Percentiles rank a stretch among this genome's conserved stretches.
Conservation (phyloP, 2,797 vertebrate genomes). For the Sciurus vulgaris region DNA sequence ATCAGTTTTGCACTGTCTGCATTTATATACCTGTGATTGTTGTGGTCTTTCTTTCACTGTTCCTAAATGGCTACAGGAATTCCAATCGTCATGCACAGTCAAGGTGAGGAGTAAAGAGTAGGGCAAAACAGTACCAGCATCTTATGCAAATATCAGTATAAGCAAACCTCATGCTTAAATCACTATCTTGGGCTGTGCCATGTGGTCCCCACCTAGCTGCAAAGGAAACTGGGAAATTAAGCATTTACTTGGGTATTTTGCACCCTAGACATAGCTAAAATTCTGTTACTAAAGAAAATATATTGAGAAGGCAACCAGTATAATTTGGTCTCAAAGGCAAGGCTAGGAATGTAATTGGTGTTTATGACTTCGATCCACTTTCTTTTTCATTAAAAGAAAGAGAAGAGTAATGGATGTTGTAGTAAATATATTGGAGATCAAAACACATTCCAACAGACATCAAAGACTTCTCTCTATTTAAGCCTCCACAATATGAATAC, state of each 20-base stretch:
- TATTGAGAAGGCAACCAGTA: neutral
- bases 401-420: neutral
- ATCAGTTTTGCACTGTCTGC: neutral
- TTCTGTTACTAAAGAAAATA: neutral
- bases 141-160: neutral
- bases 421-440: neutral
- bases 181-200: neutral
- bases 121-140: neutral
- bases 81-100: neutral
- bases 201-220: neutral
- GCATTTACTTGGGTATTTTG: neutral
- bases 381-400: slow-evolving; percentile 11
- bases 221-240: slow-evolving; percentile 35
- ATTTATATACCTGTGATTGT: neutral
- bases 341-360: neutral
- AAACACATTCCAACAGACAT: neutral
- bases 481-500: neutral
- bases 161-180: neutral
- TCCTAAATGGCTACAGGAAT: neutral
- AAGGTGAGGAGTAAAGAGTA: neutral
- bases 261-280: neutral
- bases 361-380: neutral
- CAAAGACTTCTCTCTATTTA: neutral
- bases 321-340: neutral
- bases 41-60: neutral